phyloP scores from a whole-genome alignment of 2,113 vertebrate genomes.

The Microcebus jonahi region DNA sequence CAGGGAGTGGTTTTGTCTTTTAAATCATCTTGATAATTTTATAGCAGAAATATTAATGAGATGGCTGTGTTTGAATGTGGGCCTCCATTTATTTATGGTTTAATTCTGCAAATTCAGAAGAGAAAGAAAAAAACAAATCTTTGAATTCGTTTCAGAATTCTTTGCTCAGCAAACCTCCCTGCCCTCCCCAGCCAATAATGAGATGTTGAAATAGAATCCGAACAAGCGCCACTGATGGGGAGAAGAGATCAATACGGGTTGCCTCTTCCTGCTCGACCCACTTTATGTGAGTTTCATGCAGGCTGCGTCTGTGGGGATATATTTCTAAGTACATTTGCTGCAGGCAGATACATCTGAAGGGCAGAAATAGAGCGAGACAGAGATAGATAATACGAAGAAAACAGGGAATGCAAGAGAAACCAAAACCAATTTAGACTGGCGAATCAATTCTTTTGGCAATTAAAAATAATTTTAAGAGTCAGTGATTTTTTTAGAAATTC shows the following conservation, averaged over 20 bases:
- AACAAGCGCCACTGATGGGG: background rate
- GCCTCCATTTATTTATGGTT: background rate
- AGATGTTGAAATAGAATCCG: background rate
- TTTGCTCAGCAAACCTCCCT: background rate
- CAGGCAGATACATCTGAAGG: background rate
- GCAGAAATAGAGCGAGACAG: background rate
- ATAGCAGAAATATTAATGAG: background rate
- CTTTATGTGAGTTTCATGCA: background rate
- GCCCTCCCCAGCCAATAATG: background rate
- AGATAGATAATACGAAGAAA: background rate
- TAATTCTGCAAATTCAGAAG: background rate
- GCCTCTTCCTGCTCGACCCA: background rate
- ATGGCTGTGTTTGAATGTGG: background rate
- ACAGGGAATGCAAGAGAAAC: background rate
- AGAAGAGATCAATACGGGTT: background rate
- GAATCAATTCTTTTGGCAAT: background rate
- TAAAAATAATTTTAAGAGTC: background rate
- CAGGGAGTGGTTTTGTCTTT: background rate
- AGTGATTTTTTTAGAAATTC: background rate
- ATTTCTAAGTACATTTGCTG: background rate
- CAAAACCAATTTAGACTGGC: background rate
- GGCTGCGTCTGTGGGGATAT: background rate
- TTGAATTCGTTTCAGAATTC: slow-evolving; percentile 36
- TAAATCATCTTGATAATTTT: background rate
- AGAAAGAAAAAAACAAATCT: background rate